These are phyloP conservation scores for Dolichomitus sp. DNA, from an alignment of 2,888 invertebrate species.

Conservation along the genomic window DNA sequence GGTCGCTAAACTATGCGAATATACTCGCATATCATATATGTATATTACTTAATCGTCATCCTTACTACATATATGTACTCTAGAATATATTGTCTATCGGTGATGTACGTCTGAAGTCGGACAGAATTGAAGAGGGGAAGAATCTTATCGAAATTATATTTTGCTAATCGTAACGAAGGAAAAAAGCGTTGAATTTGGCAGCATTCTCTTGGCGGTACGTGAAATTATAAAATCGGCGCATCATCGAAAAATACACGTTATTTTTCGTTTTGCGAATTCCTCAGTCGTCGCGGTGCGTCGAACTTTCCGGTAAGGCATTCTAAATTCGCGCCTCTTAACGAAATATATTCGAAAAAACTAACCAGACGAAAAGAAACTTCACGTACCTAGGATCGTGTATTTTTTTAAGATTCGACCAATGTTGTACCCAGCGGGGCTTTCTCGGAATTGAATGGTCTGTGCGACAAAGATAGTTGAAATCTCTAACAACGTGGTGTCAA, in stretches of 20 bases:
- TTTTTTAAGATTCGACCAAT: slow-evolving; percentile 77
- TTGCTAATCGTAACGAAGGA: slow-evolving; percentile 71
- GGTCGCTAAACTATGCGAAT: slow-evolving; percentile 61
- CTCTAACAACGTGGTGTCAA: neutral
- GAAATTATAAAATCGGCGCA: neutral
- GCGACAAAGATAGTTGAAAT: slow-evolving; percentile 63
- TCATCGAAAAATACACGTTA: slow-evolving; percentile 3
- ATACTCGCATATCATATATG: slow-evolving; percentile 57
- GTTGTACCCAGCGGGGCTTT: slow-evolving; percentile 66
- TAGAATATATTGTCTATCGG: slow-evolving; percentile 35
- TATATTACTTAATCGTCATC: slow-evolving; percentile 54
- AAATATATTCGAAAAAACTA: neutral
- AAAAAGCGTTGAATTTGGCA: slow-evolving; percentile 36
- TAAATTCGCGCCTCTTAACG: neutral
- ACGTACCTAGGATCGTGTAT: slow-evolving; percentile 74
- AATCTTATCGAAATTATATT: slow-evolving; percentile 74
- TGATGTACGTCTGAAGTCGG: slow-evolving; percentile 53
- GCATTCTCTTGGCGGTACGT: slow-evolving; percentile 15
- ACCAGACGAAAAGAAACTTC: slow-evolving; percentile 17
- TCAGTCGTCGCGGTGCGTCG: slow-evolving; percentile 50
- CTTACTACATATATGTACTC: slow-evolving; percentile 26
- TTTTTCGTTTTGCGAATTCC: neutral
- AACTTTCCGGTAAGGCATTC: slow-evolving; percentile 28
- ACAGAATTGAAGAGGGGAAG: slow-evolving; percentile 60
- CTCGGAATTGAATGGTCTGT: slow-evolving; percentile 78